Conservation (phyloP, 1,140 invertebrate species). For the Diachasmimorpha longicaudata region DNA sequence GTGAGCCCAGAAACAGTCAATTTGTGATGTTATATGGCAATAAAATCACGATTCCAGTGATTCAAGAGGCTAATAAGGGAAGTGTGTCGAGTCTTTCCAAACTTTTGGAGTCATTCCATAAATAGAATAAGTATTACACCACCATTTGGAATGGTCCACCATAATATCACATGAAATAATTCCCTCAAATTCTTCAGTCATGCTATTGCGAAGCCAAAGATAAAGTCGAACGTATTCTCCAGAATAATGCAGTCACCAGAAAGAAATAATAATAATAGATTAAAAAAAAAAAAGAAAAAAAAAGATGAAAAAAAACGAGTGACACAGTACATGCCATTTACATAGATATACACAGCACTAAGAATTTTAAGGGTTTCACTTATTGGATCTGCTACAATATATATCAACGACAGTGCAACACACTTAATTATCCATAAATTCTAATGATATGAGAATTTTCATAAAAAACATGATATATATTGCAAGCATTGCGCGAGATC, state of each 20-base stretch:
- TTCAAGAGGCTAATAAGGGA: conserved; percentile 36
- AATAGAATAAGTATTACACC: conserved; percentile 21
- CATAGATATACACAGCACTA: background rate
- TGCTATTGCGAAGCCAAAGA: background rate
- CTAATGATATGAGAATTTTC: background rate
- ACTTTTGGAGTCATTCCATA: conserved; percentile 27
- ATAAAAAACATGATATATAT: background rate
- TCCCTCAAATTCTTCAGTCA: background rate
- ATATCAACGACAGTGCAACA: background rate
- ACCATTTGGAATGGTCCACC: conserved; percentile 11
- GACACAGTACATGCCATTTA: background rate
- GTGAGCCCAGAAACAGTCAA: background rate
- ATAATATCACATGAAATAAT: background rate
- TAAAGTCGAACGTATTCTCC: background rate
- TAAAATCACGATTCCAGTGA: conserved; percentile 5
- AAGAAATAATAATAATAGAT: no score
- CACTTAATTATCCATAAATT: background rate
- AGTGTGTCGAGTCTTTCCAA: conserved; percentile 34
- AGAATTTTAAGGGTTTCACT: conserved; percentile 48
- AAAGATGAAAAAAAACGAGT: background rate
- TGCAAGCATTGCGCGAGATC: no score
- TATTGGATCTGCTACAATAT: conserved; percentile 39
- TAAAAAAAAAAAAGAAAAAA: background rate
- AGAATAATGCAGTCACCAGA: background rate
- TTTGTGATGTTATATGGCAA: background rate